Evolutionary conservation across 2,113 vertebrate genomes (phyloP).

Genomic region (Lynx canadensis): DNA sequence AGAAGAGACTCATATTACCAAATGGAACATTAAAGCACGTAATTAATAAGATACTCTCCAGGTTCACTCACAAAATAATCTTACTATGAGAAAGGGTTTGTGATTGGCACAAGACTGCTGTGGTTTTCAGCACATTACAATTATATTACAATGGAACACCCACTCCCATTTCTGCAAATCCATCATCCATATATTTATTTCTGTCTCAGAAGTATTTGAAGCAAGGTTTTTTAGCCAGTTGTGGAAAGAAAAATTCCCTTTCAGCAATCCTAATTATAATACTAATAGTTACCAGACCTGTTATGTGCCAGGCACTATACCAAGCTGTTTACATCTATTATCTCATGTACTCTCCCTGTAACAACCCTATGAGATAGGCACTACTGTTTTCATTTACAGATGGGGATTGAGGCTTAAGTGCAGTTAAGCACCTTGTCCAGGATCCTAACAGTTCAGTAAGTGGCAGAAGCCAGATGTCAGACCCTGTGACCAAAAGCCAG

Average conservation of each 20-base stretch:
- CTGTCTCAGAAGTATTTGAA: conserved; percentile 59
- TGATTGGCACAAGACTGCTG: conserved; percentile 50
- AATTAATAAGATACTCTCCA: conserved; percentile 23
- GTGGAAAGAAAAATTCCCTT: conserved; percentile 67
- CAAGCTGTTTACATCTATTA: conserved; percentile 2
- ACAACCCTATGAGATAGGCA: neutral
- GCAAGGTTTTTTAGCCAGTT: conserved; percentile 58
- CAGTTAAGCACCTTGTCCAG: neutral
- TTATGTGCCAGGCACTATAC: neutral
- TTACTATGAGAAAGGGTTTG: conserved; percentile 48
- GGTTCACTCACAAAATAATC: conserved; percentile 50
- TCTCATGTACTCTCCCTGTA: neutral
- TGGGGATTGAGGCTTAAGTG: neutral
- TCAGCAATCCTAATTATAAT: conserved; percentile 64
- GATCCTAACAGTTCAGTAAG: neutral
- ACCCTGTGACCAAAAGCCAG: neutral
- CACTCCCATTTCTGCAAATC: conserved; percentile 65
- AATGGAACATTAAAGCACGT: neutral
- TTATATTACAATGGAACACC: conserved; percentile 75
- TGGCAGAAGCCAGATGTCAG: neutral
- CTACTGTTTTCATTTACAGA: neutral
- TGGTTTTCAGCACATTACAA: conserved; percentile 58
- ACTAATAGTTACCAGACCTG: conserved; percentile 17
- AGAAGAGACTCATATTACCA: neutral
- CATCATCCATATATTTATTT: conserved; percentile 67